phyloP scores from a whole-genome alignment of 2,797 vertebrate genomes.

The Melanotaenia pygmaea region DNA sequence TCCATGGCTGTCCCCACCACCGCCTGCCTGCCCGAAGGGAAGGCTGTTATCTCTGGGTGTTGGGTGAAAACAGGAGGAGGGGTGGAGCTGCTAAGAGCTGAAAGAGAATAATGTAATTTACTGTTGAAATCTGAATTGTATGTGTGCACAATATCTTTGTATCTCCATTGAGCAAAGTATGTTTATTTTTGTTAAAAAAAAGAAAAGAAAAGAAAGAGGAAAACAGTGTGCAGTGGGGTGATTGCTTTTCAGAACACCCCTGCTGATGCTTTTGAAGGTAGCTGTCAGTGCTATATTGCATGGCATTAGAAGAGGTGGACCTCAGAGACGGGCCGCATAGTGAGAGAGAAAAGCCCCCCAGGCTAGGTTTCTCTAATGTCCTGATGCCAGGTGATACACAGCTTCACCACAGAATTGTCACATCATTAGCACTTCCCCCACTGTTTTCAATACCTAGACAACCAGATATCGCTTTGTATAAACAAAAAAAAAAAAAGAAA shows the following conservation, averaged over 20 bases:
- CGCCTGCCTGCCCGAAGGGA: slow-evolving; percentile 54
- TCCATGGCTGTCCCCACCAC: slow-evolving; percentile 67
- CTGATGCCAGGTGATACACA: slow-evolving; percentile 64
- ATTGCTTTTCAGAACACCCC: slow-evolving; percentile 56
- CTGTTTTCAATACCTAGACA: slow-evolving; percentile 60
- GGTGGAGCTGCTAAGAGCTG: slow-evolving; percentile 32
- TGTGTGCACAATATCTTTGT: slow-evolving; percentile 16
- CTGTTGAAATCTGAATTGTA: slow-evolving; percentile 24
- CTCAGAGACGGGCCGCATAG: slow-evolving; percentile 63
- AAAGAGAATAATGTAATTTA: slow-evolving; percentile 35
- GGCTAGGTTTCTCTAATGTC: slow-evolving; percentile 60
- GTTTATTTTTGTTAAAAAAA: slow-evolving; percentile 29
- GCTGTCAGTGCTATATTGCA: slow-evolving; percentile 70
- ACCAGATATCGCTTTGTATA: slow-evolving; percentile 44
- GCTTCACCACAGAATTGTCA: slow-evolving; percentile 35
- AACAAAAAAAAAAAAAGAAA: slow-evolving; percentile 11
- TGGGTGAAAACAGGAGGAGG: slow-evolving; percentile 59
- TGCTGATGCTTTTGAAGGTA: slow-evolving; percentile 70
- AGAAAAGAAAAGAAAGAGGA: slow-evolving; percentile 3
- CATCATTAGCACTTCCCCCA: slow-evolving; percentile 59
- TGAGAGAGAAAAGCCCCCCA: slow-evolving; percentile 54
- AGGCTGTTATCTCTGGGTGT: slow-evolving; percentile 66
- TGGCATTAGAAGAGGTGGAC: slow-evolving; percentile 72
- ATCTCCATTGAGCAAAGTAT: slow-evolving; percentile 33
- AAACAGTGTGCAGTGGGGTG: slow-evolving; percentile 31